A percentile compares a stretch with the other conserved stretches of the same genome.
phyloP scores from a whole-genome alignment of 2,888 invertebrate genomes.

The Choreutis nemorana region DNA sequence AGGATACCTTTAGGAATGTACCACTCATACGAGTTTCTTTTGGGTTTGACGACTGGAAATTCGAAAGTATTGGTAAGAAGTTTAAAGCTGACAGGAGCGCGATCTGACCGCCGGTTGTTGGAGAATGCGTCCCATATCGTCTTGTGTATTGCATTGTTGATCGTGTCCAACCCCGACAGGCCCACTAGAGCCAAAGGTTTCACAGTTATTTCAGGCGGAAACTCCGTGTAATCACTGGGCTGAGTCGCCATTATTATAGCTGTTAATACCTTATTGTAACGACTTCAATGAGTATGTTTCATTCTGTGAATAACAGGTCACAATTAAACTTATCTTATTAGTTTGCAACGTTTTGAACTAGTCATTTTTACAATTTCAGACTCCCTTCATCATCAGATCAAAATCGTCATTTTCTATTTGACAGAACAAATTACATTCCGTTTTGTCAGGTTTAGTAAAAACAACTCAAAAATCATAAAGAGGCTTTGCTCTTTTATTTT shows the following conservation, averaged over 20 bases:
- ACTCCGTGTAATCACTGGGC: constrained; percentile 68
- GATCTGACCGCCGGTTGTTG: constrained; percentile 80
- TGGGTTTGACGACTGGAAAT: constrained; percentile 87
- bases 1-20: constrained; percentile 94
- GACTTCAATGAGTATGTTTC: too few species aligned
- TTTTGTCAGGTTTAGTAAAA: too few species aligned
- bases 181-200: constrained; percentile 89
- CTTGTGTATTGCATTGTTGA: constrained; percentile 86
- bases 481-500: too few species aligned
- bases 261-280: too few species aligned
- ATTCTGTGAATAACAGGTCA: too few species aligned
- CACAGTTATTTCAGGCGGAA: constrained; percentile 85
- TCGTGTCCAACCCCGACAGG: constrained; percentile 86
- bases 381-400: too few species aligned
- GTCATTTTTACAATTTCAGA: constrained; percentile 18
- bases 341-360: too few species aligned
- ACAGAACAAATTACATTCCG: too few species aligned
- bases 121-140: constrained; percentile 94
- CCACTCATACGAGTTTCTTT: constrained; percentile 92
- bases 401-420: too few species aligned
- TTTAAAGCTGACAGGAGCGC: constrained; percentile 85
- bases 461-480: too few species aligned
- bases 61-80: constrained; percentile 83
- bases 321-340: too few species aligned
- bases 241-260: constrained; percentile 54